phyloP scores from a whole-genome alignment of 2,113 vertebrate genomes.

The Neomonachus schauinslandi region DNA sequence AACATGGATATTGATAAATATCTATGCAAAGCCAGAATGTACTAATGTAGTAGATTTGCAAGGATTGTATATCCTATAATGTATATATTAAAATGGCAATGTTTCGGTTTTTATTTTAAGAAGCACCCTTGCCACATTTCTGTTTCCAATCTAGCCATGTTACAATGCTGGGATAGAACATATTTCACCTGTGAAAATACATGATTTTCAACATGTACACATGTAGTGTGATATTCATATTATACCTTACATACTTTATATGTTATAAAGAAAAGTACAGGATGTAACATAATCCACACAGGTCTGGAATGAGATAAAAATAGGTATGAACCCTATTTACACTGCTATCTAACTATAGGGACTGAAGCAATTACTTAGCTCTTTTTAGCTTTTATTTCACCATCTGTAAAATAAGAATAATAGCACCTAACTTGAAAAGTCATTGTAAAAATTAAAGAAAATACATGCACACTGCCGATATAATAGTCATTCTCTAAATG shows the following conservation, averaged over 20 bases:
- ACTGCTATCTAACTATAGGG: neutral
- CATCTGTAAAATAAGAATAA: conserved; percentile 2
- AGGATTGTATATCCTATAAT: neutral
- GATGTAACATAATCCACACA: neutral
- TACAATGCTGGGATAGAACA: neutral
- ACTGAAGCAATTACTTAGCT: neutral
- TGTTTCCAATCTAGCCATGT: neutral
- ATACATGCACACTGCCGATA: neutral
- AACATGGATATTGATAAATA: neutral
- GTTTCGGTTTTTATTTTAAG: conserved; percentile 1
- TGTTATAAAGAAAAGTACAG: neutral
- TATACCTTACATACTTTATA: neutral
- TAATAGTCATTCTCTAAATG: neutral
- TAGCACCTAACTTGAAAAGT: neutral
- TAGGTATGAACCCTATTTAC: neutral
- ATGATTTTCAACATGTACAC: neutral
- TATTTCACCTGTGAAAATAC: neutral
- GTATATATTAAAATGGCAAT: neutral
- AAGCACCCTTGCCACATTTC: neutral
- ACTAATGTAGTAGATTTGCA: neutral
- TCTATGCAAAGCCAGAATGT: neutral
- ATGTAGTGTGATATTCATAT: neutral
- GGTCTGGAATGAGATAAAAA: neutral
- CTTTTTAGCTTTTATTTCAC: neutral
- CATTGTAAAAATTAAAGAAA: neutral